Evolutionary conservation across 2,888 invertebrate species (phyloP).

Genomic region (Caenorhabditis zanzibari): DNA sequence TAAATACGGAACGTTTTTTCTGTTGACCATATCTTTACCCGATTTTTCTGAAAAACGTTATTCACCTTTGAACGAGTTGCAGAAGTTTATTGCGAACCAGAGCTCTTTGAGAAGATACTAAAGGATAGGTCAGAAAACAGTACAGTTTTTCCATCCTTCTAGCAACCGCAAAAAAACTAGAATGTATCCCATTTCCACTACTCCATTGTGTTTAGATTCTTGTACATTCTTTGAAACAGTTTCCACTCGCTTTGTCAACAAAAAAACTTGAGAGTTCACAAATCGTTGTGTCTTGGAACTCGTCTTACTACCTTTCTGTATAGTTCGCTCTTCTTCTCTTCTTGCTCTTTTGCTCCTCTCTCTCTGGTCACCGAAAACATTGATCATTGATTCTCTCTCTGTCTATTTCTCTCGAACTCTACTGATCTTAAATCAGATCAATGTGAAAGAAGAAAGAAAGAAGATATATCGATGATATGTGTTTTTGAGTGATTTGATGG

Average conservation of each 20-base stretch:
- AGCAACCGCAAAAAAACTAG: not conserved
- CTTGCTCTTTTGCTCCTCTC: conserved; percentile 31
- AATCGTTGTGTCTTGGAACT: conserved; percentile 22
- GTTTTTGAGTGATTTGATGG: conserved; percentile 34
- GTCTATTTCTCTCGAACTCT: conserved; percentile 24
- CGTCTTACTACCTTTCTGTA: conserved; percentile 25
- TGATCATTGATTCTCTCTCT: conserved; percentile 42
- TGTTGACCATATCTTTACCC: too few species aligned
- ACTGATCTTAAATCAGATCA: conserved; percentile 33
- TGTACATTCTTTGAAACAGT: conserved; percentile 16
- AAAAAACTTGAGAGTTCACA: conserved; percentile 12
- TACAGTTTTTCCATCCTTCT: not conserved
- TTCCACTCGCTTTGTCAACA: not conserved
- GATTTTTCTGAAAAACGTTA: too few species aligned
- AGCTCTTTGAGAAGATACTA: too few species aligned
- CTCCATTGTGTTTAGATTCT: not conserved
- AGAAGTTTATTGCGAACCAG: too few species aligned
- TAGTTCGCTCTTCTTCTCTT: conserved; percentile 30
- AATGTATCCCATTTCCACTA: not conserved
- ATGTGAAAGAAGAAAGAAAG: conserved; percentile 3
- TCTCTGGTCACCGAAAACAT: conserved; percentile 32
- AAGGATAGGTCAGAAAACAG: not conserved
- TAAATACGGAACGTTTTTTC: too few species aligned
- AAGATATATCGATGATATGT: conserved; percentile 17
- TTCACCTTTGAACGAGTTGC: too few species aligned